These are phyloP conservation scores for Cettia cetti DNA, from an alignment of 2,113 vertebrate genomes.

Conservation along the genomic window DNA sequence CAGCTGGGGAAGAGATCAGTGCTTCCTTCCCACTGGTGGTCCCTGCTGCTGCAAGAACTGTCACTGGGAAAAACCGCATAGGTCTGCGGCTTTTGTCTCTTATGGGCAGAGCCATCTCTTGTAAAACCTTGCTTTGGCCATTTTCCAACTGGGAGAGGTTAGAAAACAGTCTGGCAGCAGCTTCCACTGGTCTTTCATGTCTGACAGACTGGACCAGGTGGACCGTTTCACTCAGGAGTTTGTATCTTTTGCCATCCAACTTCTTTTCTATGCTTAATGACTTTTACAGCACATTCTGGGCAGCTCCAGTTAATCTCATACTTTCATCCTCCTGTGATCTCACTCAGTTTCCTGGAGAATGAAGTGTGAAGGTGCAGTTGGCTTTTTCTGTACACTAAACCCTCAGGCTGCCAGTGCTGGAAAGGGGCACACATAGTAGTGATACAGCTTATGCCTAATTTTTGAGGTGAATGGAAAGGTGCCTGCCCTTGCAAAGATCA, in stretches of 20 bases:
- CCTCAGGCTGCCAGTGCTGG: neutral
- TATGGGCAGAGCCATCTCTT: neutral
- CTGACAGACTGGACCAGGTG: neutral
- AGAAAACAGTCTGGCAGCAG: neutral
- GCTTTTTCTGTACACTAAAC: neutral
- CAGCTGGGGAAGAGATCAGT: neutral
- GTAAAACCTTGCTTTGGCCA: neutral
- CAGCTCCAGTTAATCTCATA: neutral
- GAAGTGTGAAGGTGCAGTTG: slow-evolving; percentile 18
- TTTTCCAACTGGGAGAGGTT: neutral
- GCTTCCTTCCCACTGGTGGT: neutral
- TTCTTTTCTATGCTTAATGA: neutral
- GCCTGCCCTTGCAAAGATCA: neutral
- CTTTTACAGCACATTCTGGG: slow-evolving; percentile 10
- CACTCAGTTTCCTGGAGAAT: neutral
- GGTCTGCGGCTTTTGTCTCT: neutral
- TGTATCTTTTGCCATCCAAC: neutral
- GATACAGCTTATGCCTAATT: neutral
- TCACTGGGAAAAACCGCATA: neutral
- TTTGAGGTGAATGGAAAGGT: neutral
- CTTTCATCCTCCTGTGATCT: slow-evolving; percentile 18
- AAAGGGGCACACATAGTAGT: neutral
- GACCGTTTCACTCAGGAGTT: neutral
- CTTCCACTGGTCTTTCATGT: neutral
- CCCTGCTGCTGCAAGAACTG: neutral